Percentiles rank a stretch among this genome's conserved stretches.
phyloP scores from a whole-genome alignment of 2,113 vertebrate genomes.

The Corythornis cristatus region DNA sequence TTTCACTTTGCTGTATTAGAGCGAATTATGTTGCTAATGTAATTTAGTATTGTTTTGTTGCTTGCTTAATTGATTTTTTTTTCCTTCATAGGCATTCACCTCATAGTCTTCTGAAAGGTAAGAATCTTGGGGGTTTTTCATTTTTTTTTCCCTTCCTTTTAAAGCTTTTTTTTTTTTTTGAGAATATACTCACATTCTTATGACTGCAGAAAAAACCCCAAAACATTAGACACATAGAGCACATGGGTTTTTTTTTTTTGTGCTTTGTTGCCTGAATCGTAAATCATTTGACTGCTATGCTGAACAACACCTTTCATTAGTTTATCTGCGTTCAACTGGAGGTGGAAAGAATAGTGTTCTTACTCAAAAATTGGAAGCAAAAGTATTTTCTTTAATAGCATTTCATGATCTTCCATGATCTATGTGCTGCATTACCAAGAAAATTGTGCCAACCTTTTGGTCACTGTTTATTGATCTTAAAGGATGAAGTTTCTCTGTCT shows the following conservation, averaged over 20 bases:
- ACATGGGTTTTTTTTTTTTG: not conserved
- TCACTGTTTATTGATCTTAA: not conserved
- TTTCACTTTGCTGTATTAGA: not conserved
- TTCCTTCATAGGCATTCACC: not conserved
- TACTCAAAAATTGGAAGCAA: not conserved
- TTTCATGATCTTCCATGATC: not conserved
- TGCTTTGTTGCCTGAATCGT: not conserved
- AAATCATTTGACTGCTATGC: not conserved
- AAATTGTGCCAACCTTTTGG: not conserved
- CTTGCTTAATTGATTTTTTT: not conserved
- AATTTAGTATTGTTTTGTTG: not conserved
- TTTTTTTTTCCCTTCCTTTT: accelerated
- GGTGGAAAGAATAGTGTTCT: not conserved
- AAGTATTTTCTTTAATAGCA: not conserved
- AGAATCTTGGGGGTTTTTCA: not conserved
- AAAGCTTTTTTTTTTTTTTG: not conserved
- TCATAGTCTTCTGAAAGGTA: not conserved
- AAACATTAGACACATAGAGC: not conserved
- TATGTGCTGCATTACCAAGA: not conserved
- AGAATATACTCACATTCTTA: not conserved
- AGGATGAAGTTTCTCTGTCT: not conserved
- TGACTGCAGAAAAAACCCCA: not conserved
- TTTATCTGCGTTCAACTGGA: not conserved
- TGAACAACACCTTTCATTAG: not conserved
- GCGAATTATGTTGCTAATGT: not conserved